Conservation (phyloP, 2,888 invertebrate genomes). For the Lepeophtheirus nordmannii region DNA sequence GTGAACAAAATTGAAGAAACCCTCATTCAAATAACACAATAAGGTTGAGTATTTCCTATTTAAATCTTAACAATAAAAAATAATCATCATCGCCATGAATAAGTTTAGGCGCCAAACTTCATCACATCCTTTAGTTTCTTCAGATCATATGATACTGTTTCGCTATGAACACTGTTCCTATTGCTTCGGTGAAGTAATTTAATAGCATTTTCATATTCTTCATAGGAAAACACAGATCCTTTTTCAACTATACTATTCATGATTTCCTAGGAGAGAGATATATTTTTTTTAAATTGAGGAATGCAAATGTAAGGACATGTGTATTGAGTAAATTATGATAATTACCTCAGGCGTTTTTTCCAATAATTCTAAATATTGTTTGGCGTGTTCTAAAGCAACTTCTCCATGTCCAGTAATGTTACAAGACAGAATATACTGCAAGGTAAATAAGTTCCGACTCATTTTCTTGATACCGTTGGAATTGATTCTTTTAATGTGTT, state of each 20-base stretch:
- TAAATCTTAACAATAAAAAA: too few relatives aligned
- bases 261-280: conserved; percentile 49
- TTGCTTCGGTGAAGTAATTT: conserved; percentile 54
- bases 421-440: conserved; percentile 63
- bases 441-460: conserved; percentile 65
- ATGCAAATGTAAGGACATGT: not conserved
- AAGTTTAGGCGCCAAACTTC: too few relatives aligned
- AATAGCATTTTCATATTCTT: conserved; percentile 72
- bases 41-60: too few relatives aligned
- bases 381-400: conserved; percentile 69
- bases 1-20: too few relatives aligned
- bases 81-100: too few relatives aligned
- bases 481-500: conserved; percentile 60
- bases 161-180: conserved; percentile 32
- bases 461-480: conserved; percentile 65
- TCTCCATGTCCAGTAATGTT: conserved; percentile 66
- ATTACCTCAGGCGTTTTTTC: conserved; percentile 60
- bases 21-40: too few relatives aligned
- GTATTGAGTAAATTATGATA: conserved; percentile 9
- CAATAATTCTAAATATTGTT: conserved; percentile 72
- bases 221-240: conserved; percentile 68
- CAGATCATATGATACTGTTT: conserved; percentile 31
- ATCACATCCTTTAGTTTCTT: not conserved
- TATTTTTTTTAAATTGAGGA: not conserved
- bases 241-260: conserved; percentile 65